These are phyloP conservation scores for Pandemis cinnamomeana DNA, from an alignment of 2,888 invertebrate genomes.

Conservation along the genomic window DNA sequence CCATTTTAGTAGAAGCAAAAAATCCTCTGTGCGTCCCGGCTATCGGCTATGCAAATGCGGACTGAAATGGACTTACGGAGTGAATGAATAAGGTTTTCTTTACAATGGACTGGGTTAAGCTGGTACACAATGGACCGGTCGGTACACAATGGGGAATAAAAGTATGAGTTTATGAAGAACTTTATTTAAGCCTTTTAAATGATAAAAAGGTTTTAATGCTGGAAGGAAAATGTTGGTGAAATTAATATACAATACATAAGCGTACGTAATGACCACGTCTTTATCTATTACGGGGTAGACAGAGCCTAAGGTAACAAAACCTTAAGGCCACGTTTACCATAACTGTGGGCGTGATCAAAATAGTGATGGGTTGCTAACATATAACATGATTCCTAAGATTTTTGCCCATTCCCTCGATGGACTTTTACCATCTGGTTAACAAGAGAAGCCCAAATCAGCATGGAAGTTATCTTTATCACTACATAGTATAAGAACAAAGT, in stretches of 20 bases:
- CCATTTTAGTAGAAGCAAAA: slow-evolving; percentile 24
- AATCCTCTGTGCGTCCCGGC: slow-evolving; percentile 3
- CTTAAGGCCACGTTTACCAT: background rate
- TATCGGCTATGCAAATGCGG: slow-evolving; percentile 5
- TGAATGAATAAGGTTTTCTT: slow-evolving; percentile 23
- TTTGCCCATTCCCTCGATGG: too few relatives aligned
- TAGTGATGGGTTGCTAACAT: too few relatives aligned
- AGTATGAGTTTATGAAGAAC: slow-evolving; percentile 10
- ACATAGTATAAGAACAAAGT: too few relatives aligned
- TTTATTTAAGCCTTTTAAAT: slow-evolving; percentile 35
- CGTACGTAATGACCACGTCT: background rate
- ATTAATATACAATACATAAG: background rate
- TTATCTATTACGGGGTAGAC: too few relatives aligned
- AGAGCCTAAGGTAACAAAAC: background rate
- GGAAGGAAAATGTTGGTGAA: background rate
- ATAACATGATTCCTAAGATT: too few relatives aligned
- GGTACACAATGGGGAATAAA: slow-evolving; percentile 24
- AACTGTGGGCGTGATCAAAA: too few relatives aligned
- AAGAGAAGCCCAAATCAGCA: too few relatives aligned
- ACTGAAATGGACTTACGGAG: slow-evolving; percentile 5
- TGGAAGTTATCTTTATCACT: too few relatives aligned
- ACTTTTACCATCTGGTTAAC: too few relatives aligned
- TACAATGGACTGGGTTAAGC: slow-evolving; percentile 25
- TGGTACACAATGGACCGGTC: slow-evolving; percentile 9
- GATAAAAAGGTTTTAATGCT: slow-evolving; percentile 24